phyloP scores from a whole-genome alignment of 2,888 invertebrate genomes.

The Conomelus anceps region DNA sequence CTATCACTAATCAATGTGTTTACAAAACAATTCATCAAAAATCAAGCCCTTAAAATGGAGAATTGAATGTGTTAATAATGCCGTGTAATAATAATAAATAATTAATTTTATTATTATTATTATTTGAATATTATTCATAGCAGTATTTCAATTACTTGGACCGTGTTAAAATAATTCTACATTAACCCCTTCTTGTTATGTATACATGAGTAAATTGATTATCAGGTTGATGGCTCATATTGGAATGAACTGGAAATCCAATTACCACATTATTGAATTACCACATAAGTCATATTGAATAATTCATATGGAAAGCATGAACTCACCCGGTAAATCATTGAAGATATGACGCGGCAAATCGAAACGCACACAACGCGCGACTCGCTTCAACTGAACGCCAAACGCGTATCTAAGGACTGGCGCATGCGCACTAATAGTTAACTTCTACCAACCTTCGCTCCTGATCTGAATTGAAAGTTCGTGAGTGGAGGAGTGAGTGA shows the following conservation, averaged over 20 bases:
- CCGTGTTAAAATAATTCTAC: too few relatives aligned
- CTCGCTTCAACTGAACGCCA: background rate
- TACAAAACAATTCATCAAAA: too few relatives aligned
- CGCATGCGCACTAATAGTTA: background rate
- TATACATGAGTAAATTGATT: too few relatives aligned
- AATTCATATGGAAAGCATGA: background rate
- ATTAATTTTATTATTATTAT: too few relatives aligned
- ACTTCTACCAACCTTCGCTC: background rate
- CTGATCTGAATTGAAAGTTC: background rate
- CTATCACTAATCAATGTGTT: too few relatives aligned
- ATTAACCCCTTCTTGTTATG: too few relatives aligned
- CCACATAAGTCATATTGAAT: background rate
- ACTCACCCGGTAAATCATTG: background rate
- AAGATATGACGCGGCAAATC: background rate
- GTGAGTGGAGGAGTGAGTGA: background rate
- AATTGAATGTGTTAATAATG: too few relatives aligned
- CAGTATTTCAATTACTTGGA: too few relatives aligned
- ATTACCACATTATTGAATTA: background rate
- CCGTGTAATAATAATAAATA: too few relatives aligned
- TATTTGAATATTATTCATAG: too few relatives aligned
- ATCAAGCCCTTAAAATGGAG: too few relatives aligned
- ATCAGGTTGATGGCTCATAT: too few relatives aligned
- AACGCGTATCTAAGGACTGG: background rate
- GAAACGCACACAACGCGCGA: background rate
- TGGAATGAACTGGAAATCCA: background rate